phyloP scores from a whole-genome alignment of 2,888 invertebrate genomes.

The Sympetrum striolatum region DNA sequence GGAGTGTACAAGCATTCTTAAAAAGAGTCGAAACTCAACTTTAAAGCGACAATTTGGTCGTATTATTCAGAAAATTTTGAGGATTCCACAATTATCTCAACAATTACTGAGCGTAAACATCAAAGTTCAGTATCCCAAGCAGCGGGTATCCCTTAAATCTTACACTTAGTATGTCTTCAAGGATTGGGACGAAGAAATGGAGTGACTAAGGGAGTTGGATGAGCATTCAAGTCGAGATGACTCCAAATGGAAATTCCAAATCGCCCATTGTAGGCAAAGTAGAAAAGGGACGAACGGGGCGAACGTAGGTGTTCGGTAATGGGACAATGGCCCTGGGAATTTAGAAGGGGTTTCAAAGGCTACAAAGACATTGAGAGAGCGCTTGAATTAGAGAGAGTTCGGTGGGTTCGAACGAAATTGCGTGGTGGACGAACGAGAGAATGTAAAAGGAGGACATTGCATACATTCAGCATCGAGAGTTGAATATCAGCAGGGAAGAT shows the following conservation, averaged over 20 bases:
- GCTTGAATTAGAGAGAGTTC: constrained; percentile 2
- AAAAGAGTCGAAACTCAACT: no score
- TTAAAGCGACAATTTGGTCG: no score
- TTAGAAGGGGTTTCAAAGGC: not conserved
- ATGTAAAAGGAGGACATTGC: not conserved
- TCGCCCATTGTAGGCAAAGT: not conserved
- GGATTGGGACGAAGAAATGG: not conserved
- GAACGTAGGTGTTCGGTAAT: not conserved
- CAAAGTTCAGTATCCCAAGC: no score
- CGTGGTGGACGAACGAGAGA: not conserved
- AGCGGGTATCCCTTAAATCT: no score
- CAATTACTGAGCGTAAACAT: no score
- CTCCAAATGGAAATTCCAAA: not conserved
- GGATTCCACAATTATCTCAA: no score
- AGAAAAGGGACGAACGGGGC: not conserved
- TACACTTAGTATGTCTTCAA: no score
- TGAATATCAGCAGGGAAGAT: constrained; percentile 7
- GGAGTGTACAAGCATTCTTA: no score
- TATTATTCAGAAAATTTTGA: no score
- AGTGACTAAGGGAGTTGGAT: not conserved
- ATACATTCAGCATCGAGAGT: not conserved
- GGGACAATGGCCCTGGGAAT: not conserved
- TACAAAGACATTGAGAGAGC: constrained; percentile 1
- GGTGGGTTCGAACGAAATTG: not conserved
- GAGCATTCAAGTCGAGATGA: not conserved